Conservation (phyloP, 2,113 vertebrate genomes). For the Kryptolebias marmoratus region DNA sequence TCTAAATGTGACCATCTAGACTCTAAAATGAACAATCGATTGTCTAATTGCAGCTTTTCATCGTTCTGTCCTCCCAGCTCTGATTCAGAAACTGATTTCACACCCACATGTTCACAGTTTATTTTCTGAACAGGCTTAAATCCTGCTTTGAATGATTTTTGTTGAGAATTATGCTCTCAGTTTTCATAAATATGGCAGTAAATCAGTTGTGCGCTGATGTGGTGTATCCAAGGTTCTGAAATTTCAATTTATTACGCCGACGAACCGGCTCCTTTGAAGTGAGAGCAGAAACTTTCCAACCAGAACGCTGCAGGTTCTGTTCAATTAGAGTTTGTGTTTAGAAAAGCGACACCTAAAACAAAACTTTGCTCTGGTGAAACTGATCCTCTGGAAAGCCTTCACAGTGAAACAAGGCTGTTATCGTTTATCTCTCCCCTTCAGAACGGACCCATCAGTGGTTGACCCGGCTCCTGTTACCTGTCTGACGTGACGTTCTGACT, state of each 20-base stretch:
- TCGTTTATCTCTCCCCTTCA: too few relatives aligned
- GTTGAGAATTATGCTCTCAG: conserved; percentile 23
- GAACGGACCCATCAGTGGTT: too few relatives aligned
- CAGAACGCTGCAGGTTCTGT: conserved; percentile 31
- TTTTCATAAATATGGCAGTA: conserved; percentile 47
- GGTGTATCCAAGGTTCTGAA: conserved; percentile 24
- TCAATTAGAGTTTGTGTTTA: conserved; percentile 1
- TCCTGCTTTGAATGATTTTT: not conserved
- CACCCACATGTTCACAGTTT: not conserved
- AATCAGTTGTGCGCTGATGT: conserved; percentile 42
- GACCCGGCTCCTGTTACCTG: too few relatives aligned
- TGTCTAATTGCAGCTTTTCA: too few relatives aligned
- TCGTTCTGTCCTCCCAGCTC: not conserved
- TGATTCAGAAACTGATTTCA: not conserved
- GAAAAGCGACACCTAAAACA: not conserved
- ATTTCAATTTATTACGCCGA: conserved; percentile 51
- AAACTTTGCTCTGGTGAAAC: too few relatives aligned
- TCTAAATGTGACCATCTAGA: too few relatives aligned
- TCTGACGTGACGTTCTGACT: too few relatives aligned
- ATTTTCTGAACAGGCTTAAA: not conserved
- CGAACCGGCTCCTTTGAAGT: conserved; percentile 42
- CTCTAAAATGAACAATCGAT: too few relatives aligned
- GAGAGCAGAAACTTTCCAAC: conserved; percentile 10
- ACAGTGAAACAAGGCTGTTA: too few relatives aligned
- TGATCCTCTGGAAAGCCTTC: not conserved